These are phyloP conservation scores for Ophioninae sp. DNA, from an alignment of 2,888 invertebrate genomes.

Conservation along the genomic window DNA sequence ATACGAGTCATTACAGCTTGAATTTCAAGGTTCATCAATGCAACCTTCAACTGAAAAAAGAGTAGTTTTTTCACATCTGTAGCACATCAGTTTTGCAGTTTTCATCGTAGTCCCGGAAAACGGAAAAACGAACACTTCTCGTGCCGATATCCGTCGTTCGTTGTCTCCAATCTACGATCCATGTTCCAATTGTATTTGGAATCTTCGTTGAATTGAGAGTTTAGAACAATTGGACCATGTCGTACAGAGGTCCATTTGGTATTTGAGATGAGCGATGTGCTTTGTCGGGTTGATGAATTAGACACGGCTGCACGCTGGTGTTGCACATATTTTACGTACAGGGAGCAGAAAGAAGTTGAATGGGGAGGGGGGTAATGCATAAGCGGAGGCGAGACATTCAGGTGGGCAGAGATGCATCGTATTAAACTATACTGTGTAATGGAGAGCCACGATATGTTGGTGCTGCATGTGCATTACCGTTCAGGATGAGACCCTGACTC, in stretches of 20 bases:
- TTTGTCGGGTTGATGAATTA: constrained; percentile 75
- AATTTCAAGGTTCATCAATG: too few relatives aligned
- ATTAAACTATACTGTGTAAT: background rate
- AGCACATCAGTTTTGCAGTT: too few relatives aligned
- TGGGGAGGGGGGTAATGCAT: constrained; percentile 12
- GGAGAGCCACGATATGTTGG: constrained; percentile 21
- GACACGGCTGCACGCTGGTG: constrained; percentile 67
- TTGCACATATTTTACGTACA: constrained; percentile 70
- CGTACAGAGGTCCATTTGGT: constrained; percentile 69
- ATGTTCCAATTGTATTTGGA: background rate
- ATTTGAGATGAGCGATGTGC: constrained; percentile 73
- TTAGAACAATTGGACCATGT: constrained; percentile 37
- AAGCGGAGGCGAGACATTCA: constrained; percentile 60
- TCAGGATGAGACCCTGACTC: constrained; percentile 55
- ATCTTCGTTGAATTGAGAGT: background rate
- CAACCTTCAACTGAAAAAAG: too few relatives aligned
- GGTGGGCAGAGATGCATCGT: constrained; percentile 62
- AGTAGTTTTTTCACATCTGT: too few relatives aligned
- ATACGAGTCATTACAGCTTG: too few relatives aligned
- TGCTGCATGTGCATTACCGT: constrained; percentile 59
- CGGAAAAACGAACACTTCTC: too few relatives aligned
- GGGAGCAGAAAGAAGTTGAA: constrained; percentile 41
- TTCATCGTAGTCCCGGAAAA: too few relatives aligned
- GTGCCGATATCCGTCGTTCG: background rate
- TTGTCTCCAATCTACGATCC: background rate